Base-by-base conservation (phyloP, 2,113 vertebrate genomes). In the Anser cygnoides region DNA sequence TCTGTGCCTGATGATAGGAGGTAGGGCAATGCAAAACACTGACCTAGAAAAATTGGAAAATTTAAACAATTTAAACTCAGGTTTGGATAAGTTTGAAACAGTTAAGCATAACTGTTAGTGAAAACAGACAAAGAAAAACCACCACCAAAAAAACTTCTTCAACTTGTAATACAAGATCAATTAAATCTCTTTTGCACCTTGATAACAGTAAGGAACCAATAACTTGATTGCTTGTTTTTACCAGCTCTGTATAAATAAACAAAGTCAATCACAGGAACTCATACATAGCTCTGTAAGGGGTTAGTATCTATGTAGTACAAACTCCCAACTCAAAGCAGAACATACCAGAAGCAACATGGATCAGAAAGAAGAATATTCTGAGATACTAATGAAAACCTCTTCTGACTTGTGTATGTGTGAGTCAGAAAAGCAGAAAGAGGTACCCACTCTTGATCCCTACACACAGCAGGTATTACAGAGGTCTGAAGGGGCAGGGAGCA, bases 351-450 rank as follows among this genome's bases (percentile, higher is more conserved):
- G 9, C 33, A 93, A 11, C 14, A 65, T 15, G 49, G 49, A 35
- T 63, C 25, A 49, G 33, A 37, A 83, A 73, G 15, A 76, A 65
- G 62, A 86, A 26, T 39, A 46, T 20, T 57, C 57, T 9, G 10
- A 4, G 21, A 20, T 37, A n/a, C 7, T 82, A 62, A 33, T 21
- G 17, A 54, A 68, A 62, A 18, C 7, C 2, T 77, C 1, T 44
- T 61, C 16, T 59, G 23, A 37, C 20, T 43, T 4, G 5, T 43
- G 33, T 20, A 23, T n/a, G 6, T 17, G 33, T 0, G 0, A 61
- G 31, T 0, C 0, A 88, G 35, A 31, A 65, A 74, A 8, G 20
- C 5, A 49, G n/a, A 61, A 17, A 29, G 4, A 77, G 49, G 39
- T 29, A 61, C 9, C 26, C 5, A 29, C 6, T 41, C 12, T 23